Evolutionary conservation across 2,113 vertebrate genomes (phyloP).

Genomic region (Brienomyrus brachyistius): DNA sequence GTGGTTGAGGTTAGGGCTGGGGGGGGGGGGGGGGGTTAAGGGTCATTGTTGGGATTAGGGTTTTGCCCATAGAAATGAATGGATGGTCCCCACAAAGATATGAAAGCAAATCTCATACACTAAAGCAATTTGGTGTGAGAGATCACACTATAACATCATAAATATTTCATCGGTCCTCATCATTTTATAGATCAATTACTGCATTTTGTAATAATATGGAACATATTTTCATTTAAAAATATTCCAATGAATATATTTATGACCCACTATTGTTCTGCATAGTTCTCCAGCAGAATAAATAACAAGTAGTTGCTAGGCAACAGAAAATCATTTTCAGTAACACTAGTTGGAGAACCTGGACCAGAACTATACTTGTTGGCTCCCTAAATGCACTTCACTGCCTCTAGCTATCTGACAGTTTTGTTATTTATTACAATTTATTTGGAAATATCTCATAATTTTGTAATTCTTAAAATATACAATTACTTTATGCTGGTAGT

Average conservation of each 20-base stretch:
- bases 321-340: conserved; percentile 8
- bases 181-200: not conserved
- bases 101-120: not conserved
- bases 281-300: not conserved
- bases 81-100: not conserved
- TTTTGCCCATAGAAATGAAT: not conserved
- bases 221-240: not conserved
- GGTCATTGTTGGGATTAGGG: not conserved
- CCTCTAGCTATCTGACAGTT: not conserved
- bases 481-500: not conserved
- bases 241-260: conserved; percentile 3
- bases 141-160: not conserved
- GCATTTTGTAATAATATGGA: not conserved
- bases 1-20: not conserved
- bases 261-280: not conserved
- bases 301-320: conserved; percentile 9
- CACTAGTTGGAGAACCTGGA: not conserved
- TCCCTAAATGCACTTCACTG: not conserved
- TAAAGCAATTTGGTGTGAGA: not conserved
- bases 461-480: not conserved
- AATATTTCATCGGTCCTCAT: not conserved
- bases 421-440: not conserved
- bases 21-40: not conserved
- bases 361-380: not conserved
- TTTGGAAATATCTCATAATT: conserved; percentile 1